Conservation (phyloP, 2,888 invertebrate species). For the Polydrusus tereticollis region DNA sequence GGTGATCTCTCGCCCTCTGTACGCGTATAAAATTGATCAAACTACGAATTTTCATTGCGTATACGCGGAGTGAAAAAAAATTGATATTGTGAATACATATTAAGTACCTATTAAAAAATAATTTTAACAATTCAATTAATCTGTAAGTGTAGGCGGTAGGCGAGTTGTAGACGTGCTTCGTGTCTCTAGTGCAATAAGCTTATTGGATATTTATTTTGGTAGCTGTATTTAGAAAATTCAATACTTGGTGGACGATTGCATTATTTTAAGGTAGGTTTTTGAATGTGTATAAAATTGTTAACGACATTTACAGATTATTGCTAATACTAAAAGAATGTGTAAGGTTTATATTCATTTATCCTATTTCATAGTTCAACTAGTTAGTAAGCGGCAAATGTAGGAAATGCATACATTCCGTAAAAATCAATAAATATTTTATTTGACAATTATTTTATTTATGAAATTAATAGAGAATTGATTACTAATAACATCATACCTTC, state of each 20-base stretch:
- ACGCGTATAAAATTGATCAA: constrained; percentile 29
- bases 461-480: no score
- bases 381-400: no score
- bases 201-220: constrained; percentile 15
- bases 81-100: neutral
- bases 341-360: no score
- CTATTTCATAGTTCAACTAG: no score
- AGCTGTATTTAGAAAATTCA: constrained; percentile 2
- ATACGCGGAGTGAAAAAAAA: constrained; percentile 1
- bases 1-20: constrained; percentile 5
- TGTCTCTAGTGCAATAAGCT: constrained; percentile 24
- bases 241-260: neutral
- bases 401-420: no score
- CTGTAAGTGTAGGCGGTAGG: neutral
- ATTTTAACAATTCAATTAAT: neutral
- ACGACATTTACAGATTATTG: no score
- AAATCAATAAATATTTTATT: no score
- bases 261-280: constrained; percentile 1
- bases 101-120: neutral
- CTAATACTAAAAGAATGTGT: no score
- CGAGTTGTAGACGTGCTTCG: neutral
- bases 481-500: no score
- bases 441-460: no score
- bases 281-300: no score
- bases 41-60: constrained; percentile 5